These are phyloP conservation scores for Zalophus californianus DNA, from an alignment of 2,797 vertebrate genomes.

Conservation along the genomic window DNA sequence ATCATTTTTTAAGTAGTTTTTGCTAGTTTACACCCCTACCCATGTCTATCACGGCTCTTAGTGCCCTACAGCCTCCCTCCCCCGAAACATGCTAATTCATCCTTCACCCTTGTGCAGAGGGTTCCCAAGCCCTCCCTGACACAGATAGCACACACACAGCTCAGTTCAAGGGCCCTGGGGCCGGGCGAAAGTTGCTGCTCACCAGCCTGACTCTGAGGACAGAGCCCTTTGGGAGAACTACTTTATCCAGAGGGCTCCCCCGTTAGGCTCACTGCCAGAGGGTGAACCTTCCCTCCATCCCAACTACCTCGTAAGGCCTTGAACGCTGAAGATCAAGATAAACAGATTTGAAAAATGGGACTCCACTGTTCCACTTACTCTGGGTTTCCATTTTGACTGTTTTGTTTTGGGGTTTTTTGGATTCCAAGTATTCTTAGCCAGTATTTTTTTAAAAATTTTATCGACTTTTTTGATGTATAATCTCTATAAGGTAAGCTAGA, in stretches of 20 bases:
- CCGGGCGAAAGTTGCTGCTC: background rate
- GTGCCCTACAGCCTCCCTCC: accelerated
- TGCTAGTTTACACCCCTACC: background rate
- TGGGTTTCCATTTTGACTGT: background rate
- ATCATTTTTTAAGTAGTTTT: background rate
- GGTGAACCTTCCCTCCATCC: background rate
- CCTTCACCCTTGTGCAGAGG: background rate
- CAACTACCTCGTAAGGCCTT: background rate
- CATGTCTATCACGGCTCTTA: accelerated
- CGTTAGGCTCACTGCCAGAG: background rate
- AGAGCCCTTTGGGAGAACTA: background rate
- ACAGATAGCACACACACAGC: background rate
- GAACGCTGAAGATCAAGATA: background rate
- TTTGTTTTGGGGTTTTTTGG: background rate
- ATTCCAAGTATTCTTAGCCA: background rate
- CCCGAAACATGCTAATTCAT: accelerated
- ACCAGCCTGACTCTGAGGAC: background rate
- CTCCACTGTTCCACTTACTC: background rate
- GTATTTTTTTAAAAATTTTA: background rate
- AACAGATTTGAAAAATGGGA: background rate
- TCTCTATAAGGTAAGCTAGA: background rate
- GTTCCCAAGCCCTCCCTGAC: no score
- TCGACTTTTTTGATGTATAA: background rate
- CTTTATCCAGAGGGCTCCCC: background rate
- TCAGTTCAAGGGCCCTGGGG: background rate